These are phyloP conservation scores for Aurelia aurita DNA, from an alignment of 30 jellyfish, hydroid and myxozoan genomes.

Conservation along the genomic window DNA sequence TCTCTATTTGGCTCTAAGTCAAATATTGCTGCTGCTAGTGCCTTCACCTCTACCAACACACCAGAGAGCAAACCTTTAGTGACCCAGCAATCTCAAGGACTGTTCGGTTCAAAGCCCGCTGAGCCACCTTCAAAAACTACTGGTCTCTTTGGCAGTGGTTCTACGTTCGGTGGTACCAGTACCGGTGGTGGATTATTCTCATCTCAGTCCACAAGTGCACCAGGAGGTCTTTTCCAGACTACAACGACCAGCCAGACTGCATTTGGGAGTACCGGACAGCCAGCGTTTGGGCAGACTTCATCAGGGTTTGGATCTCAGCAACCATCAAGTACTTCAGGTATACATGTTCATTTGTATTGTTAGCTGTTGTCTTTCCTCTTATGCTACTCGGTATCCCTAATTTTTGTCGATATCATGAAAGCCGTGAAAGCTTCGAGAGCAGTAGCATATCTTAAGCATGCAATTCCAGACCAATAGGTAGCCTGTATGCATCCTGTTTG, in stretches of 20 bases:
- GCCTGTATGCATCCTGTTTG: no score
- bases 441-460: no score
- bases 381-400: no score
- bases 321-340: slow-evolving; percentile 26
- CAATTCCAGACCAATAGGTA: no score
- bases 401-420: no score
- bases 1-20: slow-evolving; percentile 26
- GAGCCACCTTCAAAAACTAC: slow-evolving; percentile 12
- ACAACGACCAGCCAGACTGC: slow-evolving; percentile 35
- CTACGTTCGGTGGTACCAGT: slow-evolving; percentile 13
- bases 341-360: no score
- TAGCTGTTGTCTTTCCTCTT: neutral
- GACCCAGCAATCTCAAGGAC: slow-evolving; percentile 31
- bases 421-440: no score
- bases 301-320: slow-evolving; percentile 40
- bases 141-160: slow-evolving; percentile 67
- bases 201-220: slow-evolving; percentile 19
- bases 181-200: slow-evolving; percentile 7
- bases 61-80: no score
- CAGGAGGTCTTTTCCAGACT: slow-evolving; percentile 49
- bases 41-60: no score
- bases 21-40: neutral
- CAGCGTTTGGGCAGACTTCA: slow-evolving; percentile 45
- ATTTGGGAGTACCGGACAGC: slow-evolving; percentile 22
- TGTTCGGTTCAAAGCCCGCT: slow-evolving; percentile 62